Evolutionary conservation across 2,888 invertebrate species (phyloP), one percentile per base, ranked within the genome.

Genomic region (Megalurothrips usitatus): DNA sequence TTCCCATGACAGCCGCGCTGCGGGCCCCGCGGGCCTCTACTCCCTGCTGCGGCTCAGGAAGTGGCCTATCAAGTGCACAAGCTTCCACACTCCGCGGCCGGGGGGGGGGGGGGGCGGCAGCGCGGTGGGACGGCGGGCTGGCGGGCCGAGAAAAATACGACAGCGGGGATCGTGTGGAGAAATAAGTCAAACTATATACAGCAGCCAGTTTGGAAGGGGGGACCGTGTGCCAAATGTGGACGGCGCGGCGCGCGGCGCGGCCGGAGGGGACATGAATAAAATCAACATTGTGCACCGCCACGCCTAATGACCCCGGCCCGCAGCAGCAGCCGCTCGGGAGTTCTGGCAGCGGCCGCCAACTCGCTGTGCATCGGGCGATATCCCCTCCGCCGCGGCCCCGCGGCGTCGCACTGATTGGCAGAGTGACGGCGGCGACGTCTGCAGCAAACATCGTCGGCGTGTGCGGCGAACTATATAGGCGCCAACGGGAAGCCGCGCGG

Each of bases 61-160:
- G 68, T 75, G 68, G 68, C 68, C 68, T 75, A 75, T 75, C 68
- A 75, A 75, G 68, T 75, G 68, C 68, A 75, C 68, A 26, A 75
- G 68, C 68, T 75, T 75, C 68, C 68, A 75, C 68, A 23, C 68
- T 23, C 68, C 12, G 4, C 26, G 23, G 9, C 23, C 68, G n/a
- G 23, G 68, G 6, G 12, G 9, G 63, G 68, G 23, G 23, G 26
- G 68, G 23, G n/a, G 26, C 23, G 26, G 68, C 52, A 19, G 14
- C 6, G 19, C 52, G 52, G 52, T 2, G 52, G 14, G 14, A 52
- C 52, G 52, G 2, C 12, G 14, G 2, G 52, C 19, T 3, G 2
- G 52, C 52, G 14, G 10, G 52, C n/a, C 34, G 34, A 43, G 34
- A 43, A 43, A 43, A 43, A 43, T 43, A 43, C 34, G 12, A 9